Evolutionary conservation across 2,113 vertebrate species (phyloP), one percentile per base, ranked within the genome.

Genomic region (Willisornis vidua): DNA sequence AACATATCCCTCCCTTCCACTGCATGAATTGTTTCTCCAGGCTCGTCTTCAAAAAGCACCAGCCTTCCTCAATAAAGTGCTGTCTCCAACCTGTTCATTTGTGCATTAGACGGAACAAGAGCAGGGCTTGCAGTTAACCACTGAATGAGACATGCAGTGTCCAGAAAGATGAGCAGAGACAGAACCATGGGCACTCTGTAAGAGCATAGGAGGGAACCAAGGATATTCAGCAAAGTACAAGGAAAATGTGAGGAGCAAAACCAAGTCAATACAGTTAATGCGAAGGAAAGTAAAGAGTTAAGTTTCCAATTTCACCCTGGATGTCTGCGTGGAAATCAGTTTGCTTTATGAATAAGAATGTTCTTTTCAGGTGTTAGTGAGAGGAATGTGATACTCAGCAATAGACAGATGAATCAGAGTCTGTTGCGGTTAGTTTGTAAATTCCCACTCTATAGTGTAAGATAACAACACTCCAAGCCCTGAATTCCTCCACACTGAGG

Each of bases 301-400:
- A 94, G 73, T 80, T 95, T 79, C 81, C 45, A 67, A 9, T 66
- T 89, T 66, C 6, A 3, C 33, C 62, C 51, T 13, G 84, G 31
- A 68, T 72, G 55, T 89, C 77, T 87, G 65, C 72, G 25, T 20
- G 63, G 89, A 87, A 77, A 77, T 82, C 33, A 71, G 61, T 94
- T 94, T 67, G 41, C n/a, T 93, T 93, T 89, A 72, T 66, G 70
- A 89, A 77, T 90, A 88, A 86, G 66, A 89, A 90, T 84, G 95
- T 75, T 97, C 74, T 95, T 91, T 73, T 89, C 95, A 98, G 97
- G 97, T 97, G 96, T 96, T 96, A 89, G 61, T 68, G 39, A 89
- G 61, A 96, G 91, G 89, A 89, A 96, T 87, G 93, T 45, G 77
- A 87, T 89, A 80, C 77, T 97, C 93, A 95, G 76, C 90, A 92